A percentile compares a stretch with the other conserved stretches of the same genome.
Conservation (phyloP, 1,140 invertebrate species). For the Aphaenogaster rudis region DNA sequence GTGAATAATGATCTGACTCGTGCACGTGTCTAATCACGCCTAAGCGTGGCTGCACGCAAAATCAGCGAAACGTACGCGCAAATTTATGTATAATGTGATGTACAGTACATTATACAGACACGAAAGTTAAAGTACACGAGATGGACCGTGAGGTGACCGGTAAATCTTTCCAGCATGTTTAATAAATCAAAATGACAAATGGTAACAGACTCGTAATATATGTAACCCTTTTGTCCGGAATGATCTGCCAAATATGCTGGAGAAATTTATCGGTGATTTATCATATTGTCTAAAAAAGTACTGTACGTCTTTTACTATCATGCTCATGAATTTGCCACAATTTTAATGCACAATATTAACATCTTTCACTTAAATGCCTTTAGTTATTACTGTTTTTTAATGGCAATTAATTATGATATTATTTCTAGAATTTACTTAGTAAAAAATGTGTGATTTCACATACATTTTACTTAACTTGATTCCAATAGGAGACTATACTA, state of each 20-base stretch:
- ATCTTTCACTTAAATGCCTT: background rate
- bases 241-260: background rate
- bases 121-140: background rate
- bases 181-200: background rate
- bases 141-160: background rate
- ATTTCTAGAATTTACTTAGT: background rate
- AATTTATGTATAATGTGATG: background rate
- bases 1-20: slow-evolving; percentile 8
- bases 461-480: background rate
- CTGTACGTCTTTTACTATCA: background rate
- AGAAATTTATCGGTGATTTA: background rate
- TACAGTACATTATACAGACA: background rate
- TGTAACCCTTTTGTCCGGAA: background rate
- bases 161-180: background rate
- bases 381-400: background rate
- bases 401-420: background rate
- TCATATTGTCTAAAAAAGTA: background rate
- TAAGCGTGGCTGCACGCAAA: slow-evolving; percentile 28
- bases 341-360: background rate
- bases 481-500: background rate
- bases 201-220: no score
- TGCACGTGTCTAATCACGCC: slow-evolving; percentile 23
- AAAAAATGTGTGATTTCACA: background rate
- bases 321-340: background rate
- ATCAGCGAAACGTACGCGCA: background rate